Base-by-base conservation (phyloP, 2,113 vertebrate species). In the Solea senegalensis region DNA sequence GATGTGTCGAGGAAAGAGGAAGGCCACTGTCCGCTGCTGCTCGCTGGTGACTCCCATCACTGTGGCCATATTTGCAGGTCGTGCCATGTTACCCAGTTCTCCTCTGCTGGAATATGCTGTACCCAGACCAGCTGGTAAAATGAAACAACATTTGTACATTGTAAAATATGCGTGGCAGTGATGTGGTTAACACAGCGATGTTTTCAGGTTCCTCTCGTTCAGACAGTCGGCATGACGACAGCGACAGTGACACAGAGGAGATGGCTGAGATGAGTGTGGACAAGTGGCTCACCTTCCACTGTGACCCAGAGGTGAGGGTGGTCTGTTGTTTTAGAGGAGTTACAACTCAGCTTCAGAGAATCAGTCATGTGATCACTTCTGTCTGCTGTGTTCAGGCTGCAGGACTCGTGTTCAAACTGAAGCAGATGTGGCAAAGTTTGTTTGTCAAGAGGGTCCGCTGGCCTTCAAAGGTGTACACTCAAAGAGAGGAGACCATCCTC, bases 361-460 rank as follows among this genome's bases (percentile, higher is more conserved):
- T 34, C 28, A n/a, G n/a, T n/a, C n/a, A n/a, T n/a, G n/a, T 34
- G 34, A 21, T 21, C 34, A 34, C 34, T 41, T 48, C 50, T 53
- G 1, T 49, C 7, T 69, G 0, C 10, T 55, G 2, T 49, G 28
- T 5, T 57, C 76, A 99, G 98, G 92, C 87, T 80, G 96, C 96
- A 76, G 90, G 56, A 71, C 91, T 95, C 74, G 81, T 96, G 77
- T 91, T 95, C 44, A 95, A 97, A 64, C 93, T 99, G 44, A 94
- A 95, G 64, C 95, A 96, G 71, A 98, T 97, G 82, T 99, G 97
- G 97, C 95, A 97, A 9, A 94, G 91, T 61, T 88, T 99, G 77
- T 96, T 99, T 87, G 83, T 96, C 74, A 94, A 94, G 50, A 92
- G 94, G 57, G 96, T 98, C 90, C 93, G 90, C 69, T 91, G 90